Evolutionary conservation across 1,140 invertebrate species (phyloP).

Genomic region (Physella acuta): DNA sequence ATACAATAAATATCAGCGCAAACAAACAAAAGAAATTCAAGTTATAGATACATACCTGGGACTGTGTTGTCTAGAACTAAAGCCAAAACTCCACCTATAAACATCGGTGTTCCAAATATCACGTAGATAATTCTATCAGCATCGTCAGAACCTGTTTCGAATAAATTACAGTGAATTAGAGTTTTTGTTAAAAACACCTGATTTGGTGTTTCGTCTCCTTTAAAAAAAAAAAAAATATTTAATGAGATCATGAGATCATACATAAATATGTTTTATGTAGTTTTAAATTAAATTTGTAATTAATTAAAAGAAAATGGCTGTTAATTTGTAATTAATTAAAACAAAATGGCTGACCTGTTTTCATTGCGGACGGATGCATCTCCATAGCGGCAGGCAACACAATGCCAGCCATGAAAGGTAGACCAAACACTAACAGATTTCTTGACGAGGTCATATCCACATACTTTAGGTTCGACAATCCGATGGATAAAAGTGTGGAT

Average conservation of each 20-base stretch:
- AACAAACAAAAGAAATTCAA: too few species aligned
- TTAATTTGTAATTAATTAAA: too few species aligned
- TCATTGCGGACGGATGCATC: constrained; percentile 65
- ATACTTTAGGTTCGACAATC: constrained; percentile 74
- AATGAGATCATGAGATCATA: too few species aligned
- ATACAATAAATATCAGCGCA: too few species aligned
- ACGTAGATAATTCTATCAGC: constrained; percentile 34
- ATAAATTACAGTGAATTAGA: too few species aligned
- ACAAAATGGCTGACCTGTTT: too few species aligned
- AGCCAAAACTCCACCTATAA: constrained; percentile 55
- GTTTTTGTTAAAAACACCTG: too few species aligned
- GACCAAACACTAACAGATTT: constrained; percentile 83
- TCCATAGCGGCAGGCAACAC: constrained; percentile 72
- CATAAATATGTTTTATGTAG: too few species aligned
- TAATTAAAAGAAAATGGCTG: too few species aligned
- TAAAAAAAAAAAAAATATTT: too few species aligned
- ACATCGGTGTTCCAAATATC: constrained; percentile 54
- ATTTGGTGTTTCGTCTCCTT: too few species aligned
- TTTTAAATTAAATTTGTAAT: too few species aligned
- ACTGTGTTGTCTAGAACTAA: constrained; percentile 59
- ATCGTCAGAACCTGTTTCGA: constrained; percentile 32
- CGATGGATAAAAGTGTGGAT: constrained; percentile 54
- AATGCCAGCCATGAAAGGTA: constrained; percentile 82
- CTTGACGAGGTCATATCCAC: constrained; percentile 78
- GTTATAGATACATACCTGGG: constrained; percentile 48